Base-by-base conservation (phyloP, 2,797 vertebrate species). In the Typhlichthys subterraneus region DNA sequence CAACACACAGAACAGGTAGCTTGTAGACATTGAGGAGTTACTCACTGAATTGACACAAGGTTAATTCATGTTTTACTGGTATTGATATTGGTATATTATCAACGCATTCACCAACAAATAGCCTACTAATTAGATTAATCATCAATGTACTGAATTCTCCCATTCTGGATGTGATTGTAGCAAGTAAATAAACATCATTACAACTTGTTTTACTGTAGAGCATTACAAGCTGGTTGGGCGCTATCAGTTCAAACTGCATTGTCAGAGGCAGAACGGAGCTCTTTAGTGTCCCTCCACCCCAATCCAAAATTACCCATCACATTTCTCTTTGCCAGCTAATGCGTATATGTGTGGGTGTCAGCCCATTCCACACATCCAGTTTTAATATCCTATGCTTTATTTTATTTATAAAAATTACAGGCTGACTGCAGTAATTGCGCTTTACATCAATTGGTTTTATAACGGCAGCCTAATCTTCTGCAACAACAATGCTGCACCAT, bases 401-500 rank as follows among this genome's bases (percentile, higher is more conserved):
- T 23, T 23, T 23, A 23, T 23, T 23, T 33, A 10, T n/a, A 38
- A 55, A 57, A 10, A 57, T 57, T 46, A 17, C 38, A 19, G 17
- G 15, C 14, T 57, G 1, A 62, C 61, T 33, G 14, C 31, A 38
- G 38, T 62, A 52, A 53, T 56, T 62, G 50, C 61, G 69, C 23
- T 50, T 69, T 53, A 75, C 53, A 69, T 68, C 54, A 19, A 3
- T 51, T 51, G 7, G 13, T 67, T 52, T 53, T 62, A 61, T 42
- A 29, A 63, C 15, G 57, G 47, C 31, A 31, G 19, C 19, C 55
- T 15, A 51, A 31, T 31, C 59, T 29, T 57, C 33, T n/a, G 47
- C 49, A 47, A 62, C 38, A 54, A 47, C 56, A 55, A 45, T 52
- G 59, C 67, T 64, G 72, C 29, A 49, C 45, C 59, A 60, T 52